Base-by-base conservation (phyloP, 2,113 vertebrate genomes). In the Lagopus leucura region DNA sequence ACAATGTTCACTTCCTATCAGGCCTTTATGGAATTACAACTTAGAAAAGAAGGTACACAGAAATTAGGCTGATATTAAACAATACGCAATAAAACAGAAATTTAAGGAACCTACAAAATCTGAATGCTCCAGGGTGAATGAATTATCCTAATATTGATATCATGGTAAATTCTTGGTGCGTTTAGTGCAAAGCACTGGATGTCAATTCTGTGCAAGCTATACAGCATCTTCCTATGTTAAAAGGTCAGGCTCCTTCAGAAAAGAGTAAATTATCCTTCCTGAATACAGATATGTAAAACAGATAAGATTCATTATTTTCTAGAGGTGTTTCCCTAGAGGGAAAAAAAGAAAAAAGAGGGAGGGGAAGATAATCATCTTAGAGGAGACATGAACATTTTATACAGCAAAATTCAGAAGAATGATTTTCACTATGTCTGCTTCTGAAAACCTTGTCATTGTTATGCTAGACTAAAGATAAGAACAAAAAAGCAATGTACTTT, bases 41-140 rank as follows among this genome's bases (percentile, higher is more conserved):
- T 84, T 88, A 66, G 55, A 86, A 61, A 83, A 96, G 66, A 86
- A 64, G 32, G 18, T 81, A 76, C 16, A 58, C n/a, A 81, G 38
- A 92, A 94, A 32, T 36, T 28, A 70, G 27, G 11, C 64, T 92
- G 52, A 57, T 94, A 94, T 93, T 97, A 67, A 82, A 81, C 28
- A 88, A 82, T 63, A 84, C 28, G 24, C 3, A 70, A 6, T 52
- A 27, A 86, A 86, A 84, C 16, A 79, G 82, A 88, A 96, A 96
- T 92, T 91, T 52, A 76, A 69, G 40, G 86, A 92, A 74, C 21
- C 45, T 76, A 67, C 52, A 89, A 96, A 93, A 82, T 50, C 70
- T 79, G 18, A 73, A n/a, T n/a, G 71, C 42, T 93, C 45, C 74
- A 70, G 85, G 89, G 78, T 80, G 67, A 84, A 85, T 82, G 93